Evolutionary conservation across 2,888 invertebrate genomes (phyloP).

Genomic region (Tethea ocularis): DNA sequence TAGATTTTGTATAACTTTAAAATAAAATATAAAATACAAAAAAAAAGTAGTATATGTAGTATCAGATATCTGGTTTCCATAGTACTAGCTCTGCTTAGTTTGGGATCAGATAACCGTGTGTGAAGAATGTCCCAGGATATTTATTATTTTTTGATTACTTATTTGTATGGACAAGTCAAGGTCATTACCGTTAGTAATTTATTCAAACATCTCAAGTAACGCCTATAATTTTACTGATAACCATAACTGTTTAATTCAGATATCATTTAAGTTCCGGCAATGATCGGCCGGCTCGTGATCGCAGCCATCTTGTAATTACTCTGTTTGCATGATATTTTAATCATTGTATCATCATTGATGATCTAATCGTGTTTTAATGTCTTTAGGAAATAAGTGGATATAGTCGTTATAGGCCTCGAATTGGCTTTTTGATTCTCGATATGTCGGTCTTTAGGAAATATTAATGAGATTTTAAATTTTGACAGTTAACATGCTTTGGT

Average conservation of each 20-base stretch:
- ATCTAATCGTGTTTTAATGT: background rate
- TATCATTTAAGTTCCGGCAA: conserved; percentile 6
- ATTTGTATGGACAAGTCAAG: too few species aligned
- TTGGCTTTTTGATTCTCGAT: background rate
- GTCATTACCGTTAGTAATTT: background rate
- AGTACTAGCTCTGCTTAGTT: too few species aligned
- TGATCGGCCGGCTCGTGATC: conserved; percentile 1
- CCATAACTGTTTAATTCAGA: background rate
- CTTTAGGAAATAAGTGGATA: background rate
- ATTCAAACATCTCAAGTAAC: background rate
- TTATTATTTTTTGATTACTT: too few species aligned
- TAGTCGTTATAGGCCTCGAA: background rate
- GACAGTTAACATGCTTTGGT: too few species aligned
- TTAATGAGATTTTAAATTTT: too few species aligned
- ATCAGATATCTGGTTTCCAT: too few species aligned
- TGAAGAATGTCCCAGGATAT: too few species aligned
- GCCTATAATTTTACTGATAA: background rate
- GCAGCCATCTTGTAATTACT: background rate
- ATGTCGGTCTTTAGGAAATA: too few species aligned
- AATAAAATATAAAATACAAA: too few species aligned
- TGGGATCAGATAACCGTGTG: too few species aligned
- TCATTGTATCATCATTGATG: conserved; percentile 1
- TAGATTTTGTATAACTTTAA: too few species aligned
- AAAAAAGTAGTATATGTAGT: too few species aligned
- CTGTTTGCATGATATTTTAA: background rate